These are phyloP conservation scores for Micromys minutus DNA, from an alignment of 2,113 vertebrate species.

Conservation along the genomic window DNA sequence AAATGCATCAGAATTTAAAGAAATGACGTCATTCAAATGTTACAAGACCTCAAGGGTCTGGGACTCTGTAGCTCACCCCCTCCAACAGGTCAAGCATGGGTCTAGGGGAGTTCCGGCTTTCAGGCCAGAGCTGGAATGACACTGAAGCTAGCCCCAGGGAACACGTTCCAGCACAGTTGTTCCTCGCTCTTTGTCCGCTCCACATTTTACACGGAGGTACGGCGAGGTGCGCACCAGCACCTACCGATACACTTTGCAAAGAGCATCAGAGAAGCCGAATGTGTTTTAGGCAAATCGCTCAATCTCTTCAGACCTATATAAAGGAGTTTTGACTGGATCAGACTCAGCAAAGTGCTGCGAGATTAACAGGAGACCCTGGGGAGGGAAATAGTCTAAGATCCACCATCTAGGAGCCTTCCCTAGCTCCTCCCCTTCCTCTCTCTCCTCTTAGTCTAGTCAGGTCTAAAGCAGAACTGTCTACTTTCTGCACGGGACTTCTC, in stretches of 20 bases:
- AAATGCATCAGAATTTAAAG: conserved; percentile 14
- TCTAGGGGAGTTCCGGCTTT: neutral
- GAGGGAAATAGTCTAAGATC: neutral
- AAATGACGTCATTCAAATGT: neutral
- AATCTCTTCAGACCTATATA: neutral
- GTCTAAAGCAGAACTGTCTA: neutral
- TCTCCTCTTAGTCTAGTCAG: neutral
- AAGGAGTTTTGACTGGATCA: conserved; percentile 9
- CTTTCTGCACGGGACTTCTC: neutral
- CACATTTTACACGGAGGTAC: neutral
- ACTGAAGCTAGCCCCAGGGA: neutral
- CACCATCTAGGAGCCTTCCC: neutral
- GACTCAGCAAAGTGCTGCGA: neutral
- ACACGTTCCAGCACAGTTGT: neutral
- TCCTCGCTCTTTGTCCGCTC: neutral
- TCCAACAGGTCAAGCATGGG: neutral
- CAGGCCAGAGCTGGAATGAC: conserved; percentile 16
- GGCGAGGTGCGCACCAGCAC: neutral
- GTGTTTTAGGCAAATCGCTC: conserved; percentile 13
- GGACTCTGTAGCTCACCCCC: conserved; percentile 16
- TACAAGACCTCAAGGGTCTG: conserved; percentile 19
- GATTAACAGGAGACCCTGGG: neutral
- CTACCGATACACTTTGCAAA: neutral
- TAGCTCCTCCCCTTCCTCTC: neutral
- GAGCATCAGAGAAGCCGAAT: neutral